These are phyloP conservation scores for Aplocera efformata DNA, from an alignment of 2,888 invertebrate genomes.

Conservation along the genomic window DNA sequence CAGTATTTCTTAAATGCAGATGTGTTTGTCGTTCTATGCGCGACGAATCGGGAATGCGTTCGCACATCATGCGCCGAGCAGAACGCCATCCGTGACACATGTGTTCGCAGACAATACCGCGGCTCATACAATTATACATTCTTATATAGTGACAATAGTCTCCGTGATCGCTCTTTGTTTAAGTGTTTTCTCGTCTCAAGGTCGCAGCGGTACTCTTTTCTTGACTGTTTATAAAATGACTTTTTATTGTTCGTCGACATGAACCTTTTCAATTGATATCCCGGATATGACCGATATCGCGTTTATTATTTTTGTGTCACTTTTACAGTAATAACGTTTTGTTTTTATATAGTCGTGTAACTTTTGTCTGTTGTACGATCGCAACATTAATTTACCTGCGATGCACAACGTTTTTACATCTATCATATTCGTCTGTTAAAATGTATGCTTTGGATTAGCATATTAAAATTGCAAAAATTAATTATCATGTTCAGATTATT, in stretches of 20 bases:
- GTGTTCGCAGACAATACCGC: conserved; percentile 24
- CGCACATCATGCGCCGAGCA: conserved; percentile 51
- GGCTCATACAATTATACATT: conserved; percentile 10
- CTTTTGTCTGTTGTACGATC: conserved; percentile 8
- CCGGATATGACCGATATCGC: conserved; percentile 28
- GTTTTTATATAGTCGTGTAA: conserved; percentile 9
- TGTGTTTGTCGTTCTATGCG: conserved; percentile 34
- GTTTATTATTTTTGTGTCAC: conserved; percentile 19
- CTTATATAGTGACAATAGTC: conserved; percentile 39
- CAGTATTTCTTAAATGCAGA: conserved; percentile 12
- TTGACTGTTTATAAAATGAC: conserved; percentile 34
- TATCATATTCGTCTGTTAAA: neutral
- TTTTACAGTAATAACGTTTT: conserved; percentile 16
- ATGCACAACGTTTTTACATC: neutral
- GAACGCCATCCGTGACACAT: conserved; percentile 38
- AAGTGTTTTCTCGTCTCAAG: conserved; percentile 59
- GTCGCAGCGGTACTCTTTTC: conserved; percentile 40
- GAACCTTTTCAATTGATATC: conserved; percentile 23
- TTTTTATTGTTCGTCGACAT: conserved; percentile 31
- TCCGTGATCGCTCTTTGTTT: conserved; percentile 53
- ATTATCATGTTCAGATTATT: conserved; percentile 19
- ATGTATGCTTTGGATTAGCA: conserved; percentile 9
- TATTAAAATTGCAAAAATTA: conserved; percentile 23
- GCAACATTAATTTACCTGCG: conserved; percentile 1
- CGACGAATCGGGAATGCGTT: conserved; percentile 69